Percentiles rank a stretch among this genome's conserved stretches.
phyloP scores from a whole-genome alignment of 2,888 invertebrate species.

The Biston betularia region DNA sequence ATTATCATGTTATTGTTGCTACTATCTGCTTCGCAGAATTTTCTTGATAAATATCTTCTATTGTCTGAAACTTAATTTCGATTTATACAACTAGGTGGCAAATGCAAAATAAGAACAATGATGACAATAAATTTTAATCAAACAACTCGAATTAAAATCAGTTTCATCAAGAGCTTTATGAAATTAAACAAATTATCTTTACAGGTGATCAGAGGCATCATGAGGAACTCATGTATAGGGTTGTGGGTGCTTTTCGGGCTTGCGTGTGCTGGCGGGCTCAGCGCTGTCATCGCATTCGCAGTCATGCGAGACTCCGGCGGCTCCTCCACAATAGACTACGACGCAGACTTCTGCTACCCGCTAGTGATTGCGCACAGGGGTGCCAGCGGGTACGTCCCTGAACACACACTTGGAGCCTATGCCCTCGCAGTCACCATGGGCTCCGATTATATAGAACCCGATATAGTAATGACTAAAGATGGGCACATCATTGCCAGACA shows the following conservation, averaged over 20 bases:
- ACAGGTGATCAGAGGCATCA: constrained; percentile 24
- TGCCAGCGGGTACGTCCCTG: constrained; percentile 77
- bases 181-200: not conserved
- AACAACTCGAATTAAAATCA: not conserved
- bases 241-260: constrained; percentile 49
- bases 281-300: constrained; percentile 45
- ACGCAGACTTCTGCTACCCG: constrained; percentile 67
- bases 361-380: constrained; percentile 76
- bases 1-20: too few species aligned
- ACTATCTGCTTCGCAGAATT: too few species aligned
- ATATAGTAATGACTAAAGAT: constrained; percentile 77
- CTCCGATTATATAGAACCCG: constrained; percentile 78
- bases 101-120: too few species aligned
- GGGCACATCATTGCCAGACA: constrained; percentile 75
- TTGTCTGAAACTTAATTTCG: too few species aligned
- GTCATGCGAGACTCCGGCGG: constrained; percentile 43
- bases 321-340: constrained; percentile 44
- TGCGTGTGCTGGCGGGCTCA: constrained; percentile 40
- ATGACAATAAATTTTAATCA: not conserved
- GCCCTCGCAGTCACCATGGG: constrained; percentile 78
- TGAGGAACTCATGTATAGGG: constrained; percentile 30
- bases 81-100: too few species aligned
- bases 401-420: constrained; percentile 78
- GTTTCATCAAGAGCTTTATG: not conserved
- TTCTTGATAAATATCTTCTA: too few species aligned